Evolutionary conservation across 2,797 vertebrate species (phyloP).

Genomic region (Falco columbarius): DNA sequence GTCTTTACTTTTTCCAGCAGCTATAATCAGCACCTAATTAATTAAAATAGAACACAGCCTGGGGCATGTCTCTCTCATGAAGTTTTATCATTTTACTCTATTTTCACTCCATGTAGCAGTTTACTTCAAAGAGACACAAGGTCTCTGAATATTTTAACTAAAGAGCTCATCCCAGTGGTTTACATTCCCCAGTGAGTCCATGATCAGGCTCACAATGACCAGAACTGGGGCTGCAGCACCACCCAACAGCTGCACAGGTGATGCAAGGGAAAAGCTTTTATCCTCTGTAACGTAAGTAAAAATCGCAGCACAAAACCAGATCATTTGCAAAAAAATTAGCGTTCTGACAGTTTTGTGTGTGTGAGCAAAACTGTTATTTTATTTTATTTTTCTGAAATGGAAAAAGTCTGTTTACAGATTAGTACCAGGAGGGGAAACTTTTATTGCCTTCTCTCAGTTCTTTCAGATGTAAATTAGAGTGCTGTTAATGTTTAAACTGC

Average conservation of each 20-base stretch:
- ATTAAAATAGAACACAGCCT: background rate
- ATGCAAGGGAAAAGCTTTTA: background rate
- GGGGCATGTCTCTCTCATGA: background rate
- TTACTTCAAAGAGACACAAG: background rate
- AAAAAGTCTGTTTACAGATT: background rate
- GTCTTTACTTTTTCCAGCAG: background rate
- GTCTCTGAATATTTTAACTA: background rate
- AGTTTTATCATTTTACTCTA: background rate
- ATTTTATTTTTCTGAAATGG: background rate
- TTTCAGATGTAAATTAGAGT: background rate
- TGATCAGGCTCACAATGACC: background rate
- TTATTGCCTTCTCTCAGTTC: background rate
- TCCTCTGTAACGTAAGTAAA: background rate
- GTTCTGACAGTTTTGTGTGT: background rate
- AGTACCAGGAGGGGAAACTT: background rate
- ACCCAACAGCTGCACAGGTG: background rate
- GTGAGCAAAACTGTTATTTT: accelerated
- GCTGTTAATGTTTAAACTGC: background rate
- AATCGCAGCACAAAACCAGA: background rate
- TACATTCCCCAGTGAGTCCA: background rate
- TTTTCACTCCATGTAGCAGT: background rate
- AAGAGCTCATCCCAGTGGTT: background rate
- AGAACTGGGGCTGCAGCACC: background rate
- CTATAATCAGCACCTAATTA: background rate
- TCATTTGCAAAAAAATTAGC: background rate